Base-by-base conservation (phyloP, 1,140 invertebrate genomes). In the Drosophila asahinai region DNA sequence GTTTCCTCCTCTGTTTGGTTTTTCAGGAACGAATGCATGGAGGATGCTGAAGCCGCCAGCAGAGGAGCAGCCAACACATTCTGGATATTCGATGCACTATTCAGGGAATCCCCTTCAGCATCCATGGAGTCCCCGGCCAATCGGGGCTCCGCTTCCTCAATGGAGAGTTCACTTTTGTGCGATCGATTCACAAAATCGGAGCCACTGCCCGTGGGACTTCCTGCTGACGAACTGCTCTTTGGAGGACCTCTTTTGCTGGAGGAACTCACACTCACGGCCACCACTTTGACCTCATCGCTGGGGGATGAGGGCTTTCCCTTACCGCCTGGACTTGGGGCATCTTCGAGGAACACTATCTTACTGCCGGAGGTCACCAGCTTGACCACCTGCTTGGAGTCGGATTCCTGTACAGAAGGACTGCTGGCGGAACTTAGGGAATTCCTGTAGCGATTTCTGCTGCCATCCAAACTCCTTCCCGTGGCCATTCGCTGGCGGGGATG, bases 301-400 rank as follows among this genome's bases (percentile, higher is more conserved):
- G 63, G 3, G 9, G 54, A 33, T 9, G 30, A n/a, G 14, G 36
- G 17, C 47, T 83, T 91, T 1, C 64, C 38, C 19, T 76, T 73
- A 6, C 40, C 8, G 3, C n/a, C 12, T 5, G 42, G 7, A 12
- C 9, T 51, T 0, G 87, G 83, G 3, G 62, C 64, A 71, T 93
- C 92, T 36, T 93, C 92, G 2, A 92, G 84, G 77, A 93, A 93
- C 9, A 93, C 87, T 59, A 93, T 93, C 57, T 92, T 93, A 55
- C 92, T 93, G 68, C 92, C 92, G 0, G 84, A 86, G 49, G 87
- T 93, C 12, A 92, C 87, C 58, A 91, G 61, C 51, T 92, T 90
- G 15, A 84, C 87, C 25, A 92, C 83, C 40, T 77, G 73, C 40
- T 63, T 71, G n/a, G 67, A 47, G 9, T 17, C 74, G 70, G 36